Base-by-base conservation (phyloP, 1,140 invertebrate species). In the Drosophila bipectinata region DNA sequence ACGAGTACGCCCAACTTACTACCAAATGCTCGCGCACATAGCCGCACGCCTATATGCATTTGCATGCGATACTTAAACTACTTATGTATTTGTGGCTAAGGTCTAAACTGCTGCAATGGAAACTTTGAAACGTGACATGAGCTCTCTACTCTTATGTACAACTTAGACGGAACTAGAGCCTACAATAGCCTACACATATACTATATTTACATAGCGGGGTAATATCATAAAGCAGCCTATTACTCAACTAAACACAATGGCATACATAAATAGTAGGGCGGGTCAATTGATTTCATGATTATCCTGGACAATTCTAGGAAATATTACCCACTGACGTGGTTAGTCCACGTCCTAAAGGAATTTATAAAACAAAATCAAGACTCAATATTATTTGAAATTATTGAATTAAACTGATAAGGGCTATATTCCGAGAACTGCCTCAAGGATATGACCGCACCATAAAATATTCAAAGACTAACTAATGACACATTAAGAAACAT, bases 41-140 rank as follows among this genome's bases (percentile, higher is more conserved):
- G 18, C 18, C 18, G 18, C 18, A 18, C 18, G 18, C 18, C 18
- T 58, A 48, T 48, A 58, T 63, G 21, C 39, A 21, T 28, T 45
- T 61, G 44, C 64, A 44, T 41, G 26, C 12, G 37, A 12, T 18
- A 30, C 49, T 63, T 24, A 18, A 14, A 24, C 24, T 53, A 45
- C 59, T 30, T 54, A 45, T 57, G 45, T 58, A 45, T 45, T 58
- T 63, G 52, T 48, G 48, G 53, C 57, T 72, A 49, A 24, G 39
- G 41, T 59, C 56, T 72, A 37, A 72, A 51, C 66, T 71, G 66
- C 64, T 69, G 74, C 75, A 66, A 21, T 45, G 45, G 45, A 78
- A 72, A 74, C 53, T 73, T 79, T 67, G 34, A 74, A 68, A 79
- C 61, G 53, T 51, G 52, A 55, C 58, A 72, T 61, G 61, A 78